A percentile compares a stretch with the other conserved stretches of the same genome.
These are phyloP conservation scores for Zosterops borbonicus DNA, from an alignment of 2,113 vertebrate genomes.

Conservation along the genomic window DNA sequence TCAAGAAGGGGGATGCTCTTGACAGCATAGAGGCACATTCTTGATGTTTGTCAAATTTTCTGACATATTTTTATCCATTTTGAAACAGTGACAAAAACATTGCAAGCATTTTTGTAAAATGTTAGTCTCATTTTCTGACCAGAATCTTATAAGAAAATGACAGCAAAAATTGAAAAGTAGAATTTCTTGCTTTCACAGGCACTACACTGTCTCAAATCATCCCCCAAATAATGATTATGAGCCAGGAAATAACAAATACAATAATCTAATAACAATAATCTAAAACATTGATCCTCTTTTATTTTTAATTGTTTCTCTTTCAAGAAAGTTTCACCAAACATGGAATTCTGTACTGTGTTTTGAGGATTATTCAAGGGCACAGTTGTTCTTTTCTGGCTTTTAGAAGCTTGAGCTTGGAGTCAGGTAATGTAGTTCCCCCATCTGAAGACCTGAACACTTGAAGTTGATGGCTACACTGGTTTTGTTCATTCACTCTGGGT, in stretches of 20 bases:
- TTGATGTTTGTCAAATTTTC: conserved; percentile 54
- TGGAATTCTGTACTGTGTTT: not conserved
- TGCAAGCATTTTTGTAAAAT: conserved; percentile 39
- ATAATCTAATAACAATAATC: no score
- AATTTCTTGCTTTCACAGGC: not conserved
- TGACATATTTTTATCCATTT: conserved; percentile 59
- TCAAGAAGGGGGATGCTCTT: conserved; percentile 52
- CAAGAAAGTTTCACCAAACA: not conserved
- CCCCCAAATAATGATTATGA: not conserved
- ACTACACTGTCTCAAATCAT: not conserved
- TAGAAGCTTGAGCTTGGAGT: not conserved
- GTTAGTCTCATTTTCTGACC: conserved; percentile 39
- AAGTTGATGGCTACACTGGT: not conserved
- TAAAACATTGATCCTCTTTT: not conserved
- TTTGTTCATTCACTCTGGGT: not conserved
- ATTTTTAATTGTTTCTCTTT: not conserved
- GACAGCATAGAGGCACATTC: conserved; percentile 34
- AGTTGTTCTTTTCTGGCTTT: not conserved
- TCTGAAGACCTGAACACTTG: not conserved
- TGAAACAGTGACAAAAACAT: conserved; percentile 38
- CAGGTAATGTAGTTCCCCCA: not conserved
- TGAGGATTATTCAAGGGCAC: not conserved
- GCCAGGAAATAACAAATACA: not conserved
- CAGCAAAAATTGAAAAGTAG: not conserved
- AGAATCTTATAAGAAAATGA: conserved; percentile 15